These are phyloP conservation scores for Paradoxurus hermaphroditus DNA, from an alignment of 2,113 vertebrate genomes.

Conservation along the genomic window DNA sequence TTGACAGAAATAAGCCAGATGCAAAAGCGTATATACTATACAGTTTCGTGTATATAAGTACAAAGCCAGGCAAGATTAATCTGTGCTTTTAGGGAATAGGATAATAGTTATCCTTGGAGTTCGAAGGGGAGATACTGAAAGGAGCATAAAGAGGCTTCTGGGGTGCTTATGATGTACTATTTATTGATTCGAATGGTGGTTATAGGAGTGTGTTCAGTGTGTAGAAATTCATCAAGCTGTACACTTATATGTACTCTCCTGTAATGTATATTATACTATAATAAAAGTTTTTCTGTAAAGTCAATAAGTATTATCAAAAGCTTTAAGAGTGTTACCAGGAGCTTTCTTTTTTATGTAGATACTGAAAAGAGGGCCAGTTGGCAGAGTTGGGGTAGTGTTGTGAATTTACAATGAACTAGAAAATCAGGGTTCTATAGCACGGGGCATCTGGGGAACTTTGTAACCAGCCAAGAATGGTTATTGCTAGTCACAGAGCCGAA, in stretches of 20 bases:
- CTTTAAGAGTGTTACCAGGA: not conserved
- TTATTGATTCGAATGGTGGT: not conserved
- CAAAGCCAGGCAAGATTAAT: constrained; percentile 8
- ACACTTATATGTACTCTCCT: not conserved
- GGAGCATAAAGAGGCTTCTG: not conserved
- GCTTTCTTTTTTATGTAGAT: constrained; percentile 42
- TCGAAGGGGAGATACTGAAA: not conserved
- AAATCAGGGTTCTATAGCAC: constrained; percentile 46
- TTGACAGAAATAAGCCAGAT: constrained; percentile 1
- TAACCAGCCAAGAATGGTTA: constrained; percentile 64
- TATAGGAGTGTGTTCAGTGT: constrained; percentile 4
- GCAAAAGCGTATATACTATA: not conserved
- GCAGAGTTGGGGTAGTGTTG: not conserved
- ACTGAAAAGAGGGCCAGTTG: constrained; percentile 25
- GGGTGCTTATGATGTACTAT: not conserved
- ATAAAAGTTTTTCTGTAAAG: constrained; percentile 30
- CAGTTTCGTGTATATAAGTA: not conserved
- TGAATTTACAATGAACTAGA: constrained; percentile 58
- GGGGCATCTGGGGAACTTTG: constrained; percentile 52
- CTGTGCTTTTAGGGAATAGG: not conserved
- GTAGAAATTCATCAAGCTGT: not conserved
- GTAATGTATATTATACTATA: not conserved
- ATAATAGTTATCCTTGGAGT: not conserved
- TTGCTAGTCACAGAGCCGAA: constrained; percentile 53
- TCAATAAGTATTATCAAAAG: constrained; percentile 32